Base-by-base conservation (phyloP, 1,140 invertebrate genomes). In the Theocolax elegans region DNA sequence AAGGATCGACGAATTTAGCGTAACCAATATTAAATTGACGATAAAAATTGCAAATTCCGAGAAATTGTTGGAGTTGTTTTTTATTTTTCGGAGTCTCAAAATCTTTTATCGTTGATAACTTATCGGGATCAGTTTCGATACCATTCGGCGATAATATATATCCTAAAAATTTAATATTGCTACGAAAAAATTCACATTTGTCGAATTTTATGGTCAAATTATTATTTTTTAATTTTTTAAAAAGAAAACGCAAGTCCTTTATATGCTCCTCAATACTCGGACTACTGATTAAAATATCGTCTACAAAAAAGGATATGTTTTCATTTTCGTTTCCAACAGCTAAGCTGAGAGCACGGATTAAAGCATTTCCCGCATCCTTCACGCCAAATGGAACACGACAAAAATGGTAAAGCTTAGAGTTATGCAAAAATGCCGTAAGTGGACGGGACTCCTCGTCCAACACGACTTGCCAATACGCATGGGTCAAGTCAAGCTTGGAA, bases 281-380 rank as follows among this genome's bases (percentile, higher is more conserved):
- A 1, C 68, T 69, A 2, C 54, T 49, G 2, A 72, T 64, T 17
- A 74, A 63, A 27, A 74, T 31, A 44, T 76, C 71, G 38, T 76
- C 75, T 2, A 76, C 54, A 44, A 70, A 75, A 15, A 13, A 29
- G 8, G 15, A 29, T 1, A 58, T 44, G 6, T 46, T 21, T 1
- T 2, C 2, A 15, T 29, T 12, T 46, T 48, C 44, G 1, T n/a
- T n/a, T n/a, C 42, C 46, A 13, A 68, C 10, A 27, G 17, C 51
- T 46, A 19, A 42, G n/a, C 35, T 62, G 9, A 72, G 23, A n/a
- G 71, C 65, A 19, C 66, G 38, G 13, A 77, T 78, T 67, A 81
- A 81, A 53, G 72, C 76, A 3, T 69, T 74, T 0, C 81, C 80
- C 6, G 80, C 76, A 0, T 74, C 79, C 38, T 78, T 80, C 9